Percentiles rank a stretch among this genome's conserved stretches.
phyloP scores from a whole-genome alignment of 2,113 vertebrate species.

The Argyrosomus japonicus region DNA sequence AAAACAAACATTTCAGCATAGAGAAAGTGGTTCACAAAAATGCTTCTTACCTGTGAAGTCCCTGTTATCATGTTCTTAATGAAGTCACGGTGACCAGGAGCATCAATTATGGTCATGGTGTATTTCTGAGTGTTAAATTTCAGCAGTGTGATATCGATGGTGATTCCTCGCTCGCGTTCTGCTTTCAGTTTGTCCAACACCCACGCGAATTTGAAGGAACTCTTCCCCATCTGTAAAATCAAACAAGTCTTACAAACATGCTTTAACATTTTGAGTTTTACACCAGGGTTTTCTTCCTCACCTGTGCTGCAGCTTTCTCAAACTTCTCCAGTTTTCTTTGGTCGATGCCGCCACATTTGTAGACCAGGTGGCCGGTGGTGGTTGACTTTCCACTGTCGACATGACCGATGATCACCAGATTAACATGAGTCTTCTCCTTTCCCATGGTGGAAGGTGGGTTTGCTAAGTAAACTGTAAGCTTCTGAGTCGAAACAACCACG shows the following conservation, averaged over 20 bases:
- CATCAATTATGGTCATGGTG: constrained; percentile 87
- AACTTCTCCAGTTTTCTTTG: constrained; percentile 85
- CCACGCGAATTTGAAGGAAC: constrained; percentile 89
- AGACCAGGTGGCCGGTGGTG: constrained; percentile 85
- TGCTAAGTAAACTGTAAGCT: fast-evolving
- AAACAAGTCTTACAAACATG: fast-evolving
- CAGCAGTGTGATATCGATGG: constrained; percentile 86
- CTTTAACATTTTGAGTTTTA: not conserved
- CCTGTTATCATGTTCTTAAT: constrained; percentile 91
- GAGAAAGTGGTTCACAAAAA: fast-evolving
- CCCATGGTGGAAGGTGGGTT: constrained; percentile 49
- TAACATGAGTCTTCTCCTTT: constrained; percentile 82
- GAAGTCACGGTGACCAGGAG: constrained; percentile 87
- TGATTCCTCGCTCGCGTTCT: constrained; percentile 87
- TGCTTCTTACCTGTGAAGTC: constrained; percentile 82
- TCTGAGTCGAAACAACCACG: not conserved
- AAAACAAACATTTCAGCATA: fast-evolving
- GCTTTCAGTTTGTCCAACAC: constrained; percentile 87
- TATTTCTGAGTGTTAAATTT: constrained; percentile 86
- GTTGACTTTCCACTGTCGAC: constrained; percentile 88
- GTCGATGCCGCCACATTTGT: constrained; percentile 86
- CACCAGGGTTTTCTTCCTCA: constrained; percentile 1
- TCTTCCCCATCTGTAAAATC: constrained; percentile 82
- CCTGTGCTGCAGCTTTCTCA: constrained; percentile 84
- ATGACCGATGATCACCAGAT: constrained; percentile 86